Base-by-base conservation (phyloP, 2,797 vertebrate genomes). In the Ctenochaetus hawaiiensis region DNA sequence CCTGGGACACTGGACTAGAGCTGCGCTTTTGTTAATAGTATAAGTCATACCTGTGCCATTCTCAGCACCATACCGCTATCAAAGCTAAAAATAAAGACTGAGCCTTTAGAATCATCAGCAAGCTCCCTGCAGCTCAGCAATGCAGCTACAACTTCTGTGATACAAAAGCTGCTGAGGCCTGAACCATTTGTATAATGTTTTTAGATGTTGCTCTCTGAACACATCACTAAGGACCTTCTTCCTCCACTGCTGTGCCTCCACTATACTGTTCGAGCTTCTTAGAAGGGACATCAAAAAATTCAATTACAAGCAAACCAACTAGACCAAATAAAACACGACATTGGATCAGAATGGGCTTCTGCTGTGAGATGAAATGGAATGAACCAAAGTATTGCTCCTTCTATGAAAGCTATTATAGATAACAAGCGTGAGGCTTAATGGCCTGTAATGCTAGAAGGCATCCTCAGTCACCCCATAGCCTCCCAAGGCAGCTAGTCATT, bases 331-430 rank as follows among this genome's bases (percentile, higher is more conserved):
- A 89, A 87, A 86, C 64, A 70, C 45, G 54, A 51, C 69, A n/a
- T 0, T 26, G 65, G 62, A 71, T 59, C 30, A 47, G 73, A 87
- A 86, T 80, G 54, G 81, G 78, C 71, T 82, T 87, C 75, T 45
- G 59, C 85, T 83, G 83, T 48, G 66, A 80, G 73, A 83, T 79
- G 85, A 85, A 93, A 93, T 89, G 68, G 73, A 91, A 89, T 79
- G 86, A 89, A 44, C 60, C 79, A 75, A 76, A 83, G 75, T 58
- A 79, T 58, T 77, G 77, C 77, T 59, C 57, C 62, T 73, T 52
- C 77, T 80, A 83, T 84, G 87, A 90, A 92, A 84, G 77, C 89
- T 81, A 91, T 92, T 93, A 90, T 80, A 86, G 91, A 91, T 92
- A 91, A 92, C 82, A 91, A 88, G 83, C 81, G 71, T 74, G 62